Base-by-base conservation (phyloP, 2,888 invertebrate genomes). In the Thera britannica region DNA sequence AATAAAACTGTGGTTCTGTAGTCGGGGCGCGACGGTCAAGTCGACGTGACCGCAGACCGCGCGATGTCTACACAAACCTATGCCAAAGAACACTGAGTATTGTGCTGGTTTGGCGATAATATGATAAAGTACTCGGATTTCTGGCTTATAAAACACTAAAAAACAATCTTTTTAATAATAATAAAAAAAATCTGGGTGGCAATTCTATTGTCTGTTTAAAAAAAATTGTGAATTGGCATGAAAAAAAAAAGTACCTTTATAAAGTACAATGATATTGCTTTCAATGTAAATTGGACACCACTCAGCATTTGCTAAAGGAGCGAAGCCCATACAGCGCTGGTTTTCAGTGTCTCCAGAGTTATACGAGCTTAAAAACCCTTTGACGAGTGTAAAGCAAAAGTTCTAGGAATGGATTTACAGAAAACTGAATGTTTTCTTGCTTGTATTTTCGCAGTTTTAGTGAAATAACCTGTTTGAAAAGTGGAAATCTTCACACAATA, bases 41-140 rank as follows among this genome's bases (percentile, higher is more conserved):
- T 64, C 57, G 55, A 36, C 58, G 65, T 49, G 56, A 74, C 72
- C 74, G 63, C 74, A 74, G 64, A 71, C 74, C 72, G 62, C 65
- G 68, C 62, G 70, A 63, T 67, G 63, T 62, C 63, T 55, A 65
- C 68, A 59, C 68, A 65, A 67, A 67, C 62, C 62, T 67, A 67
- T 62, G 58, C 54, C 44, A 51, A 34, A 58, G 44, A 61, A 51
- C 56, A 60, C 60, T 65, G 23, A 59, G 36, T 51, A 59, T 51
- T 49, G 11, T 38, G 38, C 8, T 38, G 36, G 2, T 46, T 61
- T 8, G 36, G 52, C 61, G 61, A 55, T 44, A 34, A 49, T 12
- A 65, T 46, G 62, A 23, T 55, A 46, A 9, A 46, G 9, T 46
- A 2, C 44, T 46, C 44, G 9, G 8, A 46, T 9, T 46, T 46